These are phyloP conservation scores for Heliconius hermathena DNA, from an alignment of 1,140 invertebrate genomes.

Conservation along the genomic window DNA sequence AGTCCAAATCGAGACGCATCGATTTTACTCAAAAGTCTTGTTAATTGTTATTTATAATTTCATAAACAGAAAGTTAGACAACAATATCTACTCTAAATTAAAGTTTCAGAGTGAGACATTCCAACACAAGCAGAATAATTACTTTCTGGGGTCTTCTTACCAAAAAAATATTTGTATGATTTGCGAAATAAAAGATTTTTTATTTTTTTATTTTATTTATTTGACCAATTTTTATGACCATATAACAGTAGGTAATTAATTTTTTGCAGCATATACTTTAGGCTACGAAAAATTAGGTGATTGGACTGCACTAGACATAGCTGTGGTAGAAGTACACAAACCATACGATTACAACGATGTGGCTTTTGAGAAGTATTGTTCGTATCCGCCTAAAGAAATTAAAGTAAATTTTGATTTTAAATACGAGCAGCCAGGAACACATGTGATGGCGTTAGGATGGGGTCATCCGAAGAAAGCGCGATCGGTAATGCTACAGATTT, in stretches of 20 bases:
- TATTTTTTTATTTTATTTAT: too few relatives aligned
- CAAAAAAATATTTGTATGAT: too few relatives aligned
- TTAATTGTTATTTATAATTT: too few relatives aligned
- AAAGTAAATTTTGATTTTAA: constrained; percentile 50
- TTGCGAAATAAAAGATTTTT: too few relatives aligned
- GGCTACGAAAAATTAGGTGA: constrained; percentile 46
- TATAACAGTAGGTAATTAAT: neutral
- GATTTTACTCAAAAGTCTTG: too few relatives aligned
- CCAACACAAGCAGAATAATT: too few relatives aligned
- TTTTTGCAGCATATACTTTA: constrained; percentile 50
- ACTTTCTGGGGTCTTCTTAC: too few relatives aligned
- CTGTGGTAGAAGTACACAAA: constrained; percentile 51
- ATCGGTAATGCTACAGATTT: constrained; percentile 28
- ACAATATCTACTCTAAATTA: too few relatives aligned
- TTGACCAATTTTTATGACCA: neutral
- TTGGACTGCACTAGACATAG: constrained; percentile 57
- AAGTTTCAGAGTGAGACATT: too few relatives aligned
- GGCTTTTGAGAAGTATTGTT: constrained; percentile 34
- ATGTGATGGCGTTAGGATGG: constrained; percentile 55
- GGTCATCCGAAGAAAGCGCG: constrained; percentile 47
- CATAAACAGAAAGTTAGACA: too few relatives aligned
- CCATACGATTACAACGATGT: constrained; percentile 41
- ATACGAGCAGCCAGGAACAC: constrained; percentile 44
- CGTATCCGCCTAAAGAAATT: constrained; percentile 43
- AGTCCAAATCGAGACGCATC: too few relatives aligned